Conservation (phyloP, 2,888 invertebrate species). For the Ernsta delagoae region DNA sequence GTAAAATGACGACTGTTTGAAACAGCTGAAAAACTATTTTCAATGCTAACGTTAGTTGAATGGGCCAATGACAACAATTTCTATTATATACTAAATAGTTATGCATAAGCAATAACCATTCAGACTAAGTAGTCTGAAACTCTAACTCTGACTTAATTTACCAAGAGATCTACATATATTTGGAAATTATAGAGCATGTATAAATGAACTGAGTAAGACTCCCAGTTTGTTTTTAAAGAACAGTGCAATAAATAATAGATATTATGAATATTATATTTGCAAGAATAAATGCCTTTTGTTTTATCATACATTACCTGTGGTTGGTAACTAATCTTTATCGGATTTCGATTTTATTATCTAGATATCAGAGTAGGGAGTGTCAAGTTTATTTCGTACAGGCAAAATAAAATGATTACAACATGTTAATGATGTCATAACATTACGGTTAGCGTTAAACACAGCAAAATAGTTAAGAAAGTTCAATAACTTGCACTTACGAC, state of each 20-base stretch:
- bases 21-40: too few relatives aligned
- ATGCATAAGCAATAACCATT: too few relatives aligned
- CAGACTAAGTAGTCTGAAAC: too few relatives aligned
- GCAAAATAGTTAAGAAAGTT: background rate
- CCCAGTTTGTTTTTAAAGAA: background rate
- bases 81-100: too few relatives aligned
- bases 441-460: background rate
- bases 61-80: too few relatives aligned
- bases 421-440: background rate
- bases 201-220: too few relatives aligned
- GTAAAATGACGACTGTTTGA: too few relatives aligned
- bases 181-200: too few relatives aligned
- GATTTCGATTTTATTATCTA: conserved; percentile 25
- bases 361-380: conserved; percentile 20
- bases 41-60: too few relatives aligned
- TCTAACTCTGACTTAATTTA: too few relatives aligned
- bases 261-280: background rate
- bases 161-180: too few relatives aligned
- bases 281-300: conserved; percentile 3
- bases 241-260: background rate
- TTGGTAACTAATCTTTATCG: conserved; percentile 19
- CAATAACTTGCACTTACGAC: too few relatives aligned
- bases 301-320: conserved; percentile 9
- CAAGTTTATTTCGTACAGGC: conserved; percentile 9
- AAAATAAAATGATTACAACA: background rate